Evolutionary conservation across 2,797 vertebrate species (phyloP).

Genomic region (Peromyscus attwateri): DNA sequence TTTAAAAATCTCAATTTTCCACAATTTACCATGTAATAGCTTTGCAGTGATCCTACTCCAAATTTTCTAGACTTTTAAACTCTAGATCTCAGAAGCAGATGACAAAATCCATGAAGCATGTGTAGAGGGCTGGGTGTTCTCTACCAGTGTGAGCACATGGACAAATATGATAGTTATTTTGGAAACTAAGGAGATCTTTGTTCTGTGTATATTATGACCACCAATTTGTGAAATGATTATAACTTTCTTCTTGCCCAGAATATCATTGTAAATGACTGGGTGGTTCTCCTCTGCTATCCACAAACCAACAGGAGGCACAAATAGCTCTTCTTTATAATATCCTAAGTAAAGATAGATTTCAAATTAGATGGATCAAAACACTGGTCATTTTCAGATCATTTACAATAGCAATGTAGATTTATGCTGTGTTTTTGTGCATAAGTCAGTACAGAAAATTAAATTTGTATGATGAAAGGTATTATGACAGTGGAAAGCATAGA

Average conservation of each 20-base stretch:
- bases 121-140: background rate
- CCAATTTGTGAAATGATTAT: conserved; percentile 79
- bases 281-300: conserved; percentile 72
- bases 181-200: conserved; percentile 61
- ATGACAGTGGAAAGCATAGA: background rate
- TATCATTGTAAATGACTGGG: conserved; percentile 77
- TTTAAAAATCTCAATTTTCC: conserved; percentile 51
- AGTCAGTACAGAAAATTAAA: conserved; percentile 48
- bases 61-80: conserved; percentile 59
- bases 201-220: conserved; percentile 60
- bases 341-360: conserved; percentile 71
- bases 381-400: conserved; percentile 63
- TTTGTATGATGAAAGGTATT: background rate
- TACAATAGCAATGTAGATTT: conserved; percentile 6
- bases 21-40: background rate
- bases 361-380: conserved; percentile 63
- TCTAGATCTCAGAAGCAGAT: conserved; percentile 13
- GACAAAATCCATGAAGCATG: conserved; percentile 8
- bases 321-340: conserved; percentile 61
- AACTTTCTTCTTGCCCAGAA: conserved; percentile 68
- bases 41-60: conserved; percentile 32
- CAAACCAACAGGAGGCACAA: conserved; percentile 76
- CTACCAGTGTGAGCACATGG: background rate
- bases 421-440: background rate
- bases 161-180: conserved; percentile 70